Evolutionary conservation across 2,888 invertebrate species (phyloP), one percentile per base, ranked within the genome.

Genomic region (Celastrina argiolus): DNA sequence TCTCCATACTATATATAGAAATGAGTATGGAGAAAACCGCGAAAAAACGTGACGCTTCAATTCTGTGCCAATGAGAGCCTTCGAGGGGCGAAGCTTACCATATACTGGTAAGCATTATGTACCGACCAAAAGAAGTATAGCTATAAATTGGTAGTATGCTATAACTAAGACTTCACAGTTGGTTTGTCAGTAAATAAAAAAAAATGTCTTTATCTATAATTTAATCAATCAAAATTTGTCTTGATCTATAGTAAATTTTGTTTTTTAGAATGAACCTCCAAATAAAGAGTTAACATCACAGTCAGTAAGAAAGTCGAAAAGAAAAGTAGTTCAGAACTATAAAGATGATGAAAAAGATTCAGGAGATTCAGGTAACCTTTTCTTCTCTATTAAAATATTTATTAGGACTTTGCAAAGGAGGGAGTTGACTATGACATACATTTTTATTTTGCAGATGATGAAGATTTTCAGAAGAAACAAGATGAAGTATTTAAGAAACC

Each of bases 401-500:
- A 2, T 14, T 22, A 26, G 56, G 34, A 14, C 51, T 66, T 14
- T 16, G 56, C 12, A 10, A 2, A 39, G 10, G 12, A 8, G 39
- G 56, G 10, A n/a, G 7, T 64, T n/a, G 42, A 42, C 12, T 64
- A 8, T 51, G 58, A 12, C 67, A 34, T 58, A 56, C 61, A 51
- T 14, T 64, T 41, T 66, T 36, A 72, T 67, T 61, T 81, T 82
- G 61, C 76, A 91, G 91, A 88, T 66, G 85, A 86, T 66, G 91
- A 91, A 61, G 88, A 87, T 31, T 77, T 81, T 65, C 80, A 83
- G 68, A 78, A 82, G 68, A 83, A 85, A 68, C 78, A 80, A 14
- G 87, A 87, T 14, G 84, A 88, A 56, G 84, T 90, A 4, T 92
- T 92, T 72, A 92, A 92, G 74, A 91, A 91, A 75, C 91, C 82